Conservation (phyloP, 2,113 vertebrate species). For the Chroicocephalus ridibundus region DNA sequence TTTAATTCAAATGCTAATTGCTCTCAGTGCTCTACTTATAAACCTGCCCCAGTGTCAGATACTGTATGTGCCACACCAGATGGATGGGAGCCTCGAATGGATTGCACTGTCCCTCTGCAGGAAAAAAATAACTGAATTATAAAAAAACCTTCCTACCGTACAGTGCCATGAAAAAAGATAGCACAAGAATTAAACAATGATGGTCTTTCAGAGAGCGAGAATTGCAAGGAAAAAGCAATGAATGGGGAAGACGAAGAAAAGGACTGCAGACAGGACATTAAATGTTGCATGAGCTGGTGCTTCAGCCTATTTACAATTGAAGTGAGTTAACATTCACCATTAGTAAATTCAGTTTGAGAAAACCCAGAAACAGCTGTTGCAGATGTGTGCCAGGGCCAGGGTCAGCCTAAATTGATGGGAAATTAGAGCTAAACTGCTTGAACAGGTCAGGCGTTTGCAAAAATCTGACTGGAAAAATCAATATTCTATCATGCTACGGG, state of each 20-base stretch:
- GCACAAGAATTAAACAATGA: not conserved
- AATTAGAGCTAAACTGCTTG: not conserved
- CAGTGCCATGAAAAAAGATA: not conserved
- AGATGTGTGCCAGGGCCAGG: not conserved
- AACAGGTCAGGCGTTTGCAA: not conserved
- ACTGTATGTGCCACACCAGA: conserved; percentile 25
- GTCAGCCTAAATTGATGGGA: not conserved
- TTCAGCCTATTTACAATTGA: not conserved
- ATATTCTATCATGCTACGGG: not conserved
- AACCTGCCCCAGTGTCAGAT: conserved; percentile 52
- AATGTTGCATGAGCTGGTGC: not conserved
- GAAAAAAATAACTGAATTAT: not conserved
- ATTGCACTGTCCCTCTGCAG: not conserved
- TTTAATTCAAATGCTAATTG: conserved; percentile 75
- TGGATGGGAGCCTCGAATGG: conserved; percentile 28
- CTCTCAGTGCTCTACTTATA: conserved; percentile 63
- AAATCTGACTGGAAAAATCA: not conserved
- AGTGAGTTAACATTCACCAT: not conserved
- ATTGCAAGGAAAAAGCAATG: not conserved
- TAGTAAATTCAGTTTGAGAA: not conserved
- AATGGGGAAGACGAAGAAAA: not conserved
- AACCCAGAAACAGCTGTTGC: not conserved
- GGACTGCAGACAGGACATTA: not conserved
- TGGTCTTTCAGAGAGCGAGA: not conserved
- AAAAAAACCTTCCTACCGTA: not conserved